Evolutionary conservation across 2,888 invertebrate species (phyloP).

Genomic region (Drosophila melanosoma): DNA sequence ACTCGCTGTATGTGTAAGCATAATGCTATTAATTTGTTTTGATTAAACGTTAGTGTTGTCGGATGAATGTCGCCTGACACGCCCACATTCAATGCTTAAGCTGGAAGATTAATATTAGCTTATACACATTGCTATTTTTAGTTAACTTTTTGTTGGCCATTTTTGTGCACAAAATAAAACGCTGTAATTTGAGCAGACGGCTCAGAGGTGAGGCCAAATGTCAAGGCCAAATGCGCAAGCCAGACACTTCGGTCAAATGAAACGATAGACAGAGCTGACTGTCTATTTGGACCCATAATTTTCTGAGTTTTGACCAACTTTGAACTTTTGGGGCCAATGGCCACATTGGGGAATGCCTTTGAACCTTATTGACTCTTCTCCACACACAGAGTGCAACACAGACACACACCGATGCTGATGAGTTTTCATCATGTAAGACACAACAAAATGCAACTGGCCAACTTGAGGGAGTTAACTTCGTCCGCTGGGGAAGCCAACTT

Average conservation of each 20-base stretch:
- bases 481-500: slow-evolving; percentile 49
- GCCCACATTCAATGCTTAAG: slow-evolving; percentile 24
- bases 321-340: slow-evolving; percentile 11
- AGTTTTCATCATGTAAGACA: slow-evolving; percentile 30
- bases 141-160: slow-evolving; percentile 36
- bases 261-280: not conserved
- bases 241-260: slow-evolving; percentile 28
- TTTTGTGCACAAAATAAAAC: not conserved
- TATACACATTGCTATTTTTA: not conserved
- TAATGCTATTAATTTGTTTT: slow-evolving; percentile 77
- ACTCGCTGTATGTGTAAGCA: slow-evolving; percentile 49
- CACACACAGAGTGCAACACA: slow-evolving; percentile 1
- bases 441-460: slow-evolving; percentile 40
- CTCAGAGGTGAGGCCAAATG: slow-evolving; percentile 63
- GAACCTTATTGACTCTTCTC: slow-evolving; percentile 52
- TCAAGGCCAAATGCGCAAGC: slow-evolving; percentile 45
- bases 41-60: slow-evolving; percentile 56
- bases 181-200: slow-evolving; percentile 22
- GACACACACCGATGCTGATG: slow-evolving; percentile 18
- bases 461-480: slow-evolving; percentile 34
- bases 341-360: slow-evolving; percentile 34
- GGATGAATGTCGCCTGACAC: slow-evolving; percentile 29
- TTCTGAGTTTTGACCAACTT: slow-evolving; percentile 2
- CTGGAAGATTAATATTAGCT: slow-evolving; percentile 1
- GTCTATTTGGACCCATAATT: slow-evolving; percentile 16